A percentile compares a stretch with the other conserved stretches of the same genome.
Conservation (phyloP, 2,888 invertebrate genomes). For the Epinotia nisella region DNA sequence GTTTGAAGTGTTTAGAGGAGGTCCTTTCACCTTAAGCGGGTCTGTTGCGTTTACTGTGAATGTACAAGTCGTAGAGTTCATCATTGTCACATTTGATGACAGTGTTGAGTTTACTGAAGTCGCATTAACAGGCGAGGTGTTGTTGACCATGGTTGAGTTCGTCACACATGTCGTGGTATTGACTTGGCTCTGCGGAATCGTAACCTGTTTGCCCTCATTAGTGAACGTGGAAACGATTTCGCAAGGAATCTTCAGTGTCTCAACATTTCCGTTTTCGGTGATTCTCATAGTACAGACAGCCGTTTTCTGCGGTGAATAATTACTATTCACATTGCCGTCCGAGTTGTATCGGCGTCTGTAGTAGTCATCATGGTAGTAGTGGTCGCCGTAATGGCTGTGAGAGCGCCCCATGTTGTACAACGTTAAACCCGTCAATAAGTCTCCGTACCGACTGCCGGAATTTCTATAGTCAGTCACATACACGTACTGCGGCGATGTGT, state of each 20-base stretch:
- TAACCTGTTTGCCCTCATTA: slow-evolving; percentile 54
- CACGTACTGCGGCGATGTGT: slow-evolving; percentile 69
- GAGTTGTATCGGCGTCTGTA: slow-evolving; percentile 64
- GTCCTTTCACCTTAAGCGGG: slow-evolving; percentile 66
- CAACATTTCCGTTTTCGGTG: slow-evolving; percentile 62
- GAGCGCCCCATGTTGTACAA: slow-evolving; percentile 77
- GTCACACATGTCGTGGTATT: slow-evolving; percentile 66
- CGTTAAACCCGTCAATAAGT: slow-evolving; percentile 72
- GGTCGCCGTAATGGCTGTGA: slow-evolving; percentile 64
- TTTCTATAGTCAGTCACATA: slow-evolving; percentile 73
- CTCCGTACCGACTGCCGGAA: slow-evolving; percentile 72
- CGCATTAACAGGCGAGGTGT: slow-evolving; percentile 43
- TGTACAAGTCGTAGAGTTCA: slow-evolving; percentile 60
- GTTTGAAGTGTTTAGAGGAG: slow-evolving; percentile 56
- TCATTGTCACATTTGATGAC: slow-evolving; percentile 48
- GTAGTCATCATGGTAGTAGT: slow-evolving; percentile 76
- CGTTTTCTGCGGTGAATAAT: slow-evolving; percentile 55
- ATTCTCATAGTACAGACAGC: slow-evolving; percentile 70
- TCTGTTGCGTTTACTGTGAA: slow-evolving; percentile 60
- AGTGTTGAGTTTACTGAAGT: slow-evolving; percentile 48
- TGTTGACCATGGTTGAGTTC: slow-evolving; percentile 59
- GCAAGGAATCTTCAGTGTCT: slow-evolving; percentile 72
- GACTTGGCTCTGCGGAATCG: slow-evolving; percentile 49
- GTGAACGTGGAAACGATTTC: slow-evolving; percentile 79
- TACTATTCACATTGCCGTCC: slow-evolving; percentile 48